A percentile compares a stretch with the other conserved stretches of the same genome.
Conservation (phyloP, 2,888 invertebrate genomes). For the Luffia ferchaultella region DNA sequence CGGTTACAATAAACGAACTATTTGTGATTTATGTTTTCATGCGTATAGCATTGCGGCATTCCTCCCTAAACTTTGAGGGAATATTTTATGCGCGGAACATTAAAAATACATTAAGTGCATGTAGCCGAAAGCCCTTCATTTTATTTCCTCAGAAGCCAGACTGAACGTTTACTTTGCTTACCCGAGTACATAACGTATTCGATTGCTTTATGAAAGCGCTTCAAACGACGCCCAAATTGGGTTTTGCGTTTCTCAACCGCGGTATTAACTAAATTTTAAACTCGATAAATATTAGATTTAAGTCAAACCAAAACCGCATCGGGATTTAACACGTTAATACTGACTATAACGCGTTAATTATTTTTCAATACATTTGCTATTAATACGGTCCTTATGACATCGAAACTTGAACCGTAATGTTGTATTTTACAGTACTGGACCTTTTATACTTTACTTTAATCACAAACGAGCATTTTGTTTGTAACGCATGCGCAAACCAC, state of each 20-base stretch:
- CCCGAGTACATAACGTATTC: not conserved
- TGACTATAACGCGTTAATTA: too few relatives aligned
- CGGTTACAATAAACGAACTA: not conserved
- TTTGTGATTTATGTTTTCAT: not conserved
- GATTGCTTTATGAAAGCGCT: not conserved
- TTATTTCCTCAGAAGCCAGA: not conserved
- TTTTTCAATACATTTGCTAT: too few relatives aligned
- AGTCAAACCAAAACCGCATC: too few relatives aligned
- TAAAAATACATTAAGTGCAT: constrained; percentile 29
- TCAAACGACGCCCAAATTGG: not conserved
- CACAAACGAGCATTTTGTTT: too few relatives aligned
- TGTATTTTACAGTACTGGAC: too few relatives aligned
- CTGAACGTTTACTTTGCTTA: not conserved
- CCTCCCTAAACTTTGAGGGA: not conserved
- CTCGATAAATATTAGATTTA: not conserved
- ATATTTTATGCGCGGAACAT: constrained; percentile 17
- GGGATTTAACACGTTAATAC: too few relatives aligned
- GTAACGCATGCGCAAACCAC: too few relatives aligned
- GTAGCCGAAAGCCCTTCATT: constrained; percentile 10
- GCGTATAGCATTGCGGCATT: not conserved
- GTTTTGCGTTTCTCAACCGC: not conserved
- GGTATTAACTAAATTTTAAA: not conserved
- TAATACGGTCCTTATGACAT: too few relatives aligned
- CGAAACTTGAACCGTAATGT: too few relatives aligned
- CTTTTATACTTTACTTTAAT: too few relatives aligned